Base-by-base conservation (phyloP, 2,888 invertebrate genomes). In the Oligia latruncula region DNA sequence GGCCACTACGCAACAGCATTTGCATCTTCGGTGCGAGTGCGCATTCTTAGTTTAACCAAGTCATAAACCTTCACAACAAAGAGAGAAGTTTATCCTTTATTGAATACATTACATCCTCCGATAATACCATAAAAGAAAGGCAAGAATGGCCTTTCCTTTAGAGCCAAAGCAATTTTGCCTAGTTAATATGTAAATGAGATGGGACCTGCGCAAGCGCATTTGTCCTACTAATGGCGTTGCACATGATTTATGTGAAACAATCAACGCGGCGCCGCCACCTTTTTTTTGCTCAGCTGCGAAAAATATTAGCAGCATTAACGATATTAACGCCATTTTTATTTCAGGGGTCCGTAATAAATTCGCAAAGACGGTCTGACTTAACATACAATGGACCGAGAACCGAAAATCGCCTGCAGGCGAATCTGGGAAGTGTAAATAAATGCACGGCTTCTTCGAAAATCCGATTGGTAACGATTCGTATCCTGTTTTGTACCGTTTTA, bases 221-320 rank as follows among this genome's bases (percentile, higher is more conserved):
- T 91, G 91, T 91, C 88, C 89, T 87, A 89, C 90, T 92, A 92
- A 92, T 91, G 89, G 91, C 85, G 86, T 84, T 82, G 84, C 85
- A 77, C 87, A 86, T 90, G 90, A 92, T 92, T 91, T 91, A 92
- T 90, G 89, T 75, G 83, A 90, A 90, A 90, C 89, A 88, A 92
- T 92, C 89, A 89, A 81, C 89, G 88, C 80, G 82, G 84, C 87
- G 88, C 81, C 86, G 83, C 83, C 79, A 77, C 58, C 20, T 73
- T 88, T 88, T 88, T 89, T 90, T 89, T 90, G 71, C 80, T 86
- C 46, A 23, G 13, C 84, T 67, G 81, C 71, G 84, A 79, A 82
- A 83, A 86, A 84, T 84, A 86, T 88, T 86, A 81, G 81, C 86
- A 65, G 60, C 81, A 82, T 86, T 86, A 87, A 81, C 76, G 83